phyloP scores from a whole-genome alignment of 2,797 vertebrate genomes.

The Meda fulgida region DNA sequence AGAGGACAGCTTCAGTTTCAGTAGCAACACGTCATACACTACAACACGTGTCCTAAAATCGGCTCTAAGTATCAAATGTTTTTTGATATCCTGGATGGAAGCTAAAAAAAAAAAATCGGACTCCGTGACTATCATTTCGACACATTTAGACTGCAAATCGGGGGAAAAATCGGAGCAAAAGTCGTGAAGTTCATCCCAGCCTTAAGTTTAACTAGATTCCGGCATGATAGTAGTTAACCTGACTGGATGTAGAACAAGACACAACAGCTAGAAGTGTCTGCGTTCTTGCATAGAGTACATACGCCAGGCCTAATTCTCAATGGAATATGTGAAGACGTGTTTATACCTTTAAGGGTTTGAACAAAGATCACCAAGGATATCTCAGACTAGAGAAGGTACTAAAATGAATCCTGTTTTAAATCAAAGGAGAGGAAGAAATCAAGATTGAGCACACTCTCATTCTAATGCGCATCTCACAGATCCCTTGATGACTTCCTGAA shows the following conservation, averaged over 20 bases:
- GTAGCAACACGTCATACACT: not conserved
- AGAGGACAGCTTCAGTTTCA: not conserved
- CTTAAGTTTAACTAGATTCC: not conserved
- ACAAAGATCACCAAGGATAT: conserved; percentile 62
- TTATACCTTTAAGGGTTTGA: conserved; percentile 19
- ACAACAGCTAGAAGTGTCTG: not conserved
- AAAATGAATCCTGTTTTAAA: conserved; percentile 60
- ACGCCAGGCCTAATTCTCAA: not conserved
- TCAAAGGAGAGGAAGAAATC: conserved; percentile 43
- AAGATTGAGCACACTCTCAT: conserved; percentile 35
- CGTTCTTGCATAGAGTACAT: not conserved
- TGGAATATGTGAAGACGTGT: conserved; percentile 48
- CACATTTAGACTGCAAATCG: not conserved
- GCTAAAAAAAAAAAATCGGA: not conserved
- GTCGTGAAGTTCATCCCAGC: not conserved
- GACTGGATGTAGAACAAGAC: not conserved
- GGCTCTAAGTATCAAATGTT: not conserved
- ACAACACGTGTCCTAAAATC: not conserved
- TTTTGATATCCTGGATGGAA: not conserved
- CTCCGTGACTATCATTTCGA: not conserved
- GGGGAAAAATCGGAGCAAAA: not conserved
- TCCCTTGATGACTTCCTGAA: not conserved
- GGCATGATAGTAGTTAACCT: not conserved
- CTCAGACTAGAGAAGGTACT: conserved; percentile 54
- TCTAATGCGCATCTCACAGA: conserved; percentile 60